Evolutionary conservation across 1,140 invertebrate species (phyloP), one percentile per base, ranked within the genome.

Genomic region (Chlorops oryzae): DNA sequence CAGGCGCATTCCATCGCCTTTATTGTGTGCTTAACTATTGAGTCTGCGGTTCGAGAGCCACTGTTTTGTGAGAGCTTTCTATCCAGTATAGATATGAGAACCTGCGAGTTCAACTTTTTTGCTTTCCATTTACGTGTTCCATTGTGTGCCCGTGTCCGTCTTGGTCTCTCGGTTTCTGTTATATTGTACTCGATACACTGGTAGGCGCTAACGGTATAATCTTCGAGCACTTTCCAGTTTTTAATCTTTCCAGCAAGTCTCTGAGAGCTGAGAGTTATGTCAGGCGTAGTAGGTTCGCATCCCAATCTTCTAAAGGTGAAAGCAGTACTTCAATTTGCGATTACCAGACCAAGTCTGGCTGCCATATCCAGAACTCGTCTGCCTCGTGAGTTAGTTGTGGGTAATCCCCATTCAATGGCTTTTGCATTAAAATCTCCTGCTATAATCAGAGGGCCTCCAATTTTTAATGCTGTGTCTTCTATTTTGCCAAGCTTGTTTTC

Each of bases 351-450:
- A 7, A 37, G 17, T 18, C 57, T 20, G 32, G 21, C n/a, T 47
- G 53, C 50, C 54, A 59, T 55, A 12, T 63, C 51, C 24, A 54
- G 10, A n/a, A 66, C 24, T 7, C 45, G 37, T 20, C 18, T 22
- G 0, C 57, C 59, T 48, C 51, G 54, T 7, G 45, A 47, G 39
- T 60, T 42, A 0, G 56, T 18, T 3, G 18, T 4, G 1, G 44
- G 1, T 51, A 54, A 55, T 3, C 62, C 56, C 56, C 56, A 61
- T 15, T 63, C 59, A 7, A 35, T 6, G 0, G 59, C 48, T 34
- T 39, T n/a, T n/a, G n/a, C n/a, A n/a, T n/a, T n/a, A n/a, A n/a
- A n/a, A n/a, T n/a, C n/a, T n/a, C n/a, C n/a, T 54, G 39, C 54
- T 1, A 64, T 38, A 3, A 58, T 38, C 28, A 15, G 3, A 5